A percentile compares a stretch with the other conserved stretches of the same genome.
These are phyloP conservation scores for Oreotrochilus melanogaster DNA, from an alignment of 2,113 vertebrate species.

Conservation along the genomic window DNA sequence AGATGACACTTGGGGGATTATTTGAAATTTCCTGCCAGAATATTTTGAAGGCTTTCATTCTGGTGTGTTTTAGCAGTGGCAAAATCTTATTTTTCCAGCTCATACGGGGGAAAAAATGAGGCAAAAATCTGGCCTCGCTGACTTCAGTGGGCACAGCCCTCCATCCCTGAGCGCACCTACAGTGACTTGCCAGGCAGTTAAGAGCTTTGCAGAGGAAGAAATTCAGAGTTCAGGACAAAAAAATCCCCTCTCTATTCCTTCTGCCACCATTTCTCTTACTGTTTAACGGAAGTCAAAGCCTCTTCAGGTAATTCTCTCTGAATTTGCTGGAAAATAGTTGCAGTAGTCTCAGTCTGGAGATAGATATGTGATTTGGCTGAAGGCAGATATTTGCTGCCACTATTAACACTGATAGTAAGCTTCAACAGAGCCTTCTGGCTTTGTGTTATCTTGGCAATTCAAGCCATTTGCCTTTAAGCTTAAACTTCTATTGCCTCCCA, in stretches of 20 bases:
- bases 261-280: neutral
- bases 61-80: neutral
- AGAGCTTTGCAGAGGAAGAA: neutral
- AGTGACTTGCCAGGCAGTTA: neutral
- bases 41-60: neutral
- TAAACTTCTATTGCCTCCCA: neutral
- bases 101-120: neutral
- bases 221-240: neutral
- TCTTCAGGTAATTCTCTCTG: neutral
- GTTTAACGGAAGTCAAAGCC: neutral
- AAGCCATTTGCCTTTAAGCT: neutral
- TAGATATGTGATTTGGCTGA: neutral
- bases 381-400: neutral
- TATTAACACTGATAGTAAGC: neutral
- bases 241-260: neutral
- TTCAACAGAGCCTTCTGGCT: neutral
- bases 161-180: neutral
- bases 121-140: neutral
- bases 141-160: neutral
- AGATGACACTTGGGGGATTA: neutral
- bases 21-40: neutral
- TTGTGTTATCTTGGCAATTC: neutral
- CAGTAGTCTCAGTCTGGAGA: neutral
- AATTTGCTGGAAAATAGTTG: neutral
- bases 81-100: neutral